A percentile compares a stretch with the other conserved stretches of the same genome.
phyloP scores from a whole-genome alignment of 2,797 vertebrate genomes.

The Takifugu rubripes region DNA sequence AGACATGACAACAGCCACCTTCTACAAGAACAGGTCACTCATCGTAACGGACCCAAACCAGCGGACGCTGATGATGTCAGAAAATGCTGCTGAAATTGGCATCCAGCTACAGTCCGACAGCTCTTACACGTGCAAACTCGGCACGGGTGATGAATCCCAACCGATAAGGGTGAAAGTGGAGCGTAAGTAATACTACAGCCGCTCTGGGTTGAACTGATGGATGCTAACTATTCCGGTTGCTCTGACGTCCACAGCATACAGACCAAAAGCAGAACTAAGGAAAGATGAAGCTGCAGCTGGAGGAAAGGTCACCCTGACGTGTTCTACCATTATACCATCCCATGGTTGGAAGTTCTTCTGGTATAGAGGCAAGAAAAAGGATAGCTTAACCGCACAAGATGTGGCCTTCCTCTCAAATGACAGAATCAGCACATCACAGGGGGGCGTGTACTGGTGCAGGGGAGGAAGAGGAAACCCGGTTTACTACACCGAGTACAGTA shows the following conservation, averaged over 20 bases:
- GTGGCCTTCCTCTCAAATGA: not conserved
- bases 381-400: not conserved
- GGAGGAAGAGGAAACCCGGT: constrained; percentile 20
- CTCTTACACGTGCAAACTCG: constrained; percentile 5
- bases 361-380: constrained; percentile 15
- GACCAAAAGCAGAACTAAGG: constrained; percentile 1
- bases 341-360: constrained; percentile 17
- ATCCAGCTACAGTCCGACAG: not conserved
- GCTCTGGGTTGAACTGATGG: too few relatives aligned
- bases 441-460: constrained; percentile 29
- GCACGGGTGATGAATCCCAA: not conserved
- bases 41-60: not conserved
- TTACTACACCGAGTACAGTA: constrained; percentile 21
- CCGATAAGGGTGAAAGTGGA: not conserved
- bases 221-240: too few relatives aligned
- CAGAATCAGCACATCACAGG: not conserved
- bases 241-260: not conserved
- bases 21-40: constrained; percentile 1
- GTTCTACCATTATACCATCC: constrained; percentile 5
- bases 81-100: not conserved
- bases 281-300: not conserved
- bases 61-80: not conserved
- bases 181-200: not conserved
- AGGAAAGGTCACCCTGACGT: constrained; percentile 21
- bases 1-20: not conserved